Evolutionary conservation across 2,888 invertebrate genomes (phyloP), one percentile per base, ranked within the genome.

Genomic region (Rotaria macrura): DNA sequence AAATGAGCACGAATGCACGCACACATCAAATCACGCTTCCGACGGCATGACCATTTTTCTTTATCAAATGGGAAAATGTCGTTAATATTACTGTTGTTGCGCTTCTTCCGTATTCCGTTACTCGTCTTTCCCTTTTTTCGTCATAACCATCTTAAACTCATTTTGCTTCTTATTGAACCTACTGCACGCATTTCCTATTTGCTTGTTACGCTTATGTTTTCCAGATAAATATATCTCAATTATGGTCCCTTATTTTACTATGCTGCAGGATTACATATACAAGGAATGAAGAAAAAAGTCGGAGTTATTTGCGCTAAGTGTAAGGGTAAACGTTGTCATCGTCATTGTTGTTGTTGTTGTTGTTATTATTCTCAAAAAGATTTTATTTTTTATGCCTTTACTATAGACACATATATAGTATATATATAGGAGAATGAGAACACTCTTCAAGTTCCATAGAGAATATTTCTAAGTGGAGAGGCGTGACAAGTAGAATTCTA

Each of bases 141-240:
- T 17, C 65, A 65, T 65, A 65, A 20, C 25, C 34, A 65, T 65
- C 34, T 34, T 29, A 65, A 65, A 34, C 65, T 65, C 65, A 65
- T 65, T 65, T 65, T 65, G 34, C 65, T 65, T 65, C 65, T 65
- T 38, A 65, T 65, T 65, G 65, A 65, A 65, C 65, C 29, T 29
- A 65, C 34, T 65, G 38, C 65, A 65, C 65, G 65, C 65, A 65
- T 65, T 65, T 65, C 65, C 65, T 65, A 65, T 65, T 65, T 65
- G 65, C 65, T 34, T 65, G 5, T 65, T 20, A 65, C 65, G 65
- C 65, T 34, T 34, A 34, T 65, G 65, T 34, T 65, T 65, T 65
- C 65, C 65, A 65, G 65, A 65, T 65, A 65, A 65, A 65, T 65
- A 65, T 65, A 38, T 65, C 65, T 65, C 65, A 65, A 65, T 65